Evolutionary conservation across 2,888 invertebrate genomes (phyloP), one percentile per base, ranked within the genome.

Genomic region (Nymphalis c-album): DNA sequence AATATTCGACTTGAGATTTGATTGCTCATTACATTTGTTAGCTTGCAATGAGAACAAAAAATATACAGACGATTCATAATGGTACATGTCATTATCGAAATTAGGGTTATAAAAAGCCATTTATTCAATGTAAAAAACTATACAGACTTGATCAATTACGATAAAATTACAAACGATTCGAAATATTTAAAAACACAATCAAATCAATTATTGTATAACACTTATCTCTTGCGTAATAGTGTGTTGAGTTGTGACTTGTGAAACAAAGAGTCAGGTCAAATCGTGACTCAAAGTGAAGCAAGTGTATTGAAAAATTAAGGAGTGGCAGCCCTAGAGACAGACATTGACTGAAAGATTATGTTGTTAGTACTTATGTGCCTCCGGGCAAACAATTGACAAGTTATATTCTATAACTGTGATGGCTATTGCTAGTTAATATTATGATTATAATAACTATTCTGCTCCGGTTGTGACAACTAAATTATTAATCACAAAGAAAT

Each of bases 281-380:
- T 69, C 72, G 74, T 75, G 74, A 75, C 73, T 73, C 31, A 69
- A 73, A 60, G 58, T 67, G 63, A 63, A 63, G 60, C 70, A 70
- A 72, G 70, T 74, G 68, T 64, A 65, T 60, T 40, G 64, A 53
- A 64, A 64, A 55, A 67, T 51, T 63, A 45, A 59, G 70, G 70
- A 68, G 63, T 71, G 68, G 51, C 31, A 63, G 62, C 60, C 63
- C 58, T 45, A n/a, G 58, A 58, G 63, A 68, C 50, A 58, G 63
- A 68, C 57, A 50, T 63, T 60, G 65, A 70, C 59, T 35, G 61
- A 63, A 58, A 64, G 67, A 68, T 70, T 64, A 68, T 70, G 53
- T 70, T 67, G 67, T 70, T 68, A 64, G 61, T n/a, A 47, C 64
- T 64, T 67, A 35, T 50, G 20, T 31, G 55, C 69, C 66, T 51